Evolutionary conservation across 2,888 invertebrate genomes (phyloP), one percentile per base, ranked within the genome.

Genomic region (Plebejus anna): DNA sequence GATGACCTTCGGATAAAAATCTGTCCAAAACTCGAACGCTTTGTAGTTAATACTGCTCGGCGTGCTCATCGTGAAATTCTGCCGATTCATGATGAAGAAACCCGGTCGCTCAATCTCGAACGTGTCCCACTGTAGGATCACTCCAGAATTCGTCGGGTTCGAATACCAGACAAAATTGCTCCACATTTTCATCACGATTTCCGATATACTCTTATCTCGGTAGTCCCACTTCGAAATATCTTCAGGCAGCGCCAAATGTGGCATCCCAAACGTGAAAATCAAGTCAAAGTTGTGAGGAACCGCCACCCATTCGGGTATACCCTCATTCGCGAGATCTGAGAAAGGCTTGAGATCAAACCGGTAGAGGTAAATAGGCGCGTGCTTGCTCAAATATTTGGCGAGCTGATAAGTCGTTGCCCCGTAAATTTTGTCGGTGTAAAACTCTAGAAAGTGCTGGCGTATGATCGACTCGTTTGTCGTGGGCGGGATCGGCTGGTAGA

Each of bases 201-300:
- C 97, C 0, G 97, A 95, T 82, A 96, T 96, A 83, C 96, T 95
- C 84, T 97, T 97, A 86, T 97, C 97, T 76, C 96, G 94, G 76
- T 94, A 94, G 82, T 97, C 96, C 97, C 97, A 97, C 83, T 95
- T 95, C 51, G 94, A 92, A 75, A 94, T 90, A 80, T 95, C 94
- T 80, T 94, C 93, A 2, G 95, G 92, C 59, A 94, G 88, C 6
- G 95, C 94, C 94, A 96, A 95, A 86, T 96, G 96, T 0, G 97
- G 97, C 83, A 97, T 94, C 0, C 97, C 97, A 95, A 97, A 97
- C 6, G 97, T 95, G 85, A 97, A 97, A 75, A 97, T 96, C 79
- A 97, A 94, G 87, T 97, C 97, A 81, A 96, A 97, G 87, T 97
- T 96, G 85, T 97, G 97, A 0, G 97, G 97, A 0, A 97, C 97